Conservation (phyloP, 2,888 invertebrate genomes). For the Teleiodes luculella region DNA sequence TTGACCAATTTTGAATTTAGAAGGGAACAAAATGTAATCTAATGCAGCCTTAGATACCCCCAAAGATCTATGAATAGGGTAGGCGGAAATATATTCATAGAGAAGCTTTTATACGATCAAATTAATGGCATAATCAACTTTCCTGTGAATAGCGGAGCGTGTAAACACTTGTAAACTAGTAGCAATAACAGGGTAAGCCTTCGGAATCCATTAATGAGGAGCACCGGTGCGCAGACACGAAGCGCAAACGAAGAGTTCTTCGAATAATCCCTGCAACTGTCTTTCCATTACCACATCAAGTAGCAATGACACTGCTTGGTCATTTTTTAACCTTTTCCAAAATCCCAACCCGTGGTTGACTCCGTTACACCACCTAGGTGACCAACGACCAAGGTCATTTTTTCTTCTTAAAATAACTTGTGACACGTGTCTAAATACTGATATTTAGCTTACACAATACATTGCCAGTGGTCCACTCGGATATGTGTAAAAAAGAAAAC, state of each 20-base stretch:
- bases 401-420: no score
- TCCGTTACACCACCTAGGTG: no score
- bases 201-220: constrained; percentile 43
- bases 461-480: background rate
- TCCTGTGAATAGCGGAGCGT: constrained; percentile 21
- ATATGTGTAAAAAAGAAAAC: background rate
- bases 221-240: constrained; percentile 49
- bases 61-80: no score
- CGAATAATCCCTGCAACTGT: constrained; percentile 42
- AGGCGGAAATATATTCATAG: no score
- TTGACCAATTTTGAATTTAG: no score
- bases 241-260: constrained; percentile 47
- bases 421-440: no score
- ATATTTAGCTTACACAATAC: no score
- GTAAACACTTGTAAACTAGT: constrained; percentile 9
- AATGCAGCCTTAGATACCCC: no score
- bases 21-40: no score
- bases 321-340: no score
- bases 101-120: background rate
- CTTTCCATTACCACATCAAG: background rate
- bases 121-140: constrained; percentile 15
- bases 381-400: no score
- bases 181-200: constrained; percentile 10
- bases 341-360: no score
- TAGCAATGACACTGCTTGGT: background rate